These are phyloP conservation scores for Deilephila porcellus DNA, from an alignment of 2,888 invertebrate genomes.

Conservation along the genomic window DNA sequence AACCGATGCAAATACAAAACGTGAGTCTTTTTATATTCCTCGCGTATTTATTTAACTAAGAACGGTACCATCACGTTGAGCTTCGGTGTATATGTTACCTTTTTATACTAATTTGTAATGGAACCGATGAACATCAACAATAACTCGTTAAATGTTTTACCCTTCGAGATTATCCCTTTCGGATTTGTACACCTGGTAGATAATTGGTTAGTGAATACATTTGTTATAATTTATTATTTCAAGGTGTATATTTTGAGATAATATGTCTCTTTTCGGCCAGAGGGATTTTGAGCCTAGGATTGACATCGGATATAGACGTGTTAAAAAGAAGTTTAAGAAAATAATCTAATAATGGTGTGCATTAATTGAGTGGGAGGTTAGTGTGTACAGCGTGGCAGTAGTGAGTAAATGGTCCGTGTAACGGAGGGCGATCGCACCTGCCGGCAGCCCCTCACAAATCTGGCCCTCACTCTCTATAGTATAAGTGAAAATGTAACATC, in stretches of 20 bases:
- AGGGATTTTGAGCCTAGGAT: background rate
- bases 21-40: constrained; percentile 60
- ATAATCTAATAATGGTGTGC: constrained; percentile 27
- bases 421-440: constrained; percentile 78
- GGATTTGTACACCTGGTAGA: constrained; percentile 40
- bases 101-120: background rate
- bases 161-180: constrained; percentile 34
- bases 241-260: background rate
- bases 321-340: background rate
- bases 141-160: constrained; percentile 47
- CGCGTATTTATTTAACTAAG: constrained; percentile 52
- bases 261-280: background rate
- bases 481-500: constrained; percentile 45
- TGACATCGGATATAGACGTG: background rate
- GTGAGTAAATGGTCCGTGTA: constrained; percentile 62
- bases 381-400: constrained; percentile 40
- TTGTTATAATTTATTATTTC: background rate
- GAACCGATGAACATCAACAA: constrained; percentile 45
- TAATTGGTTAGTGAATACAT: background rate
- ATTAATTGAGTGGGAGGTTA: constrained; percentile 47
- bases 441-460: constrained; percentile 77
- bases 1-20: constrained; percentile 72
- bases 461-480: constrained; percentile 75
- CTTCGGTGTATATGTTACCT: constrained; percentile 37
- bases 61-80: constrained; percentile 38